Evolutionary conservation across 2,797 vertebrate genomes (phyloP).

Genomic region (Gymnothorax reevesii): DNA sequence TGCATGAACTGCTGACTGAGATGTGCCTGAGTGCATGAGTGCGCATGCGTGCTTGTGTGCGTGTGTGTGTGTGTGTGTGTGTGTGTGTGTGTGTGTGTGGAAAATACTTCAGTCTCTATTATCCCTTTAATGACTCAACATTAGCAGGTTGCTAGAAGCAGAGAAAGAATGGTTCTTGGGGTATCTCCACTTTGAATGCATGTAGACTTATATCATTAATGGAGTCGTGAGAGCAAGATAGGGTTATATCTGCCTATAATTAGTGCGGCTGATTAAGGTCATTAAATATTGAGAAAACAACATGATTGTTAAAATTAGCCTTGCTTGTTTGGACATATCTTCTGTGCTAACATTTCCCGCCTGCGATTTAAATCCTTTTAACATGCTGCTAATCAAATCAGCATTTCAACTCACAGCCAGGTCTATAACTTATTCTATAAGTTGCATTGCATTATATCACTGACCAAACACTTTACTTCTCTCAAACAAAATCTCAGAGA

Average conservation of each 20-base stretch:
- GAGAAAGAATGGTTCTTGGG: neutral
- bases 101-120: neutral
- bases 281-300: neutral
- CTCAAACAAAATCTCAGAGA: neutral
- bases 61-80: conserved; percentile 11
- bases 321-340: neutral
- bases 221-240: neutral
- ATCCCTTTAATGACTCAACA: neutral
- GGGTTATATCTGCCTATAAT: neutral
- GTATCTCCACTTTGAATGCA: neutral
- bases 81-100: neutral
- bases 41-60: neutral
- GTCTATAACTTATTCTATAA: neutral
- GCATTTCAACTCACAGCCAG: neutral
- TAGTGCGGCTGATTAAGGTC: neutral
- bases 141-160: neutral
- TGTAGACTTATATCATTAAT: neutral
- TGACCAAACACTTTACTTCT: neutral
- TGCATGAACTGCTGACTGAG: neutral
- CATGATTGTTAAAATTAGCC: neutral
- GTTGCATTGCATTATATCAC: neutral
- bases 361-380: neutral
- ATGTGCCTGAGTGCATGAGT: conserved; percentile 18
- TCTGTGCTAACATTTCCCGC: neutral
- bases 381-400: neutral